A percentile compares a stretch with the other conserved stretches of the same genome.
These are phyloP conservation scores for Sceliomorpha sp. DNA, from an alignment of 2,888 invertebrate genomes.

Conservation along the genomic window DNA sequence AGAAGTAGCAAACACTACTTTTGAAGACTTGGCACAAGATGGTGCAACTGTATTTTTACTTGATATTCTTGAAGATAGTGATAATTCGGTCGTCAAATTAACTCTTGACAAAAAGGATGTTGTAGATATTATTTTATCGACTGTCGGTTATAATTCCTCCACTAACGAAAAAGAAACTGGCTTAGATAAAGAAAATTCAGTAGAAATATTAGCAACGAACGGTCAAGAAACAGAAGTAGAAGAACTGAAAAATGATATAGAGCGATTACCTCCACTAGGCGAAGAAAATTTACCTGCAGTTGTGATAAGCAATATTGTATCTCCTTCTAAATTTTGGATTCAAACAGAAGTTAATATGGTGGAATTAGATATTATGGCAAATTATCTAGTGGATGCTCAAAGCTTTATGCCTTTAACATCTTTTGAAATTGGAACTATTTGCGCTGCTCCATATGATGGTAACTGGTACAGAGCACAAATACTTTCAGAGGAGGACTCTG, in stretches of 20 bases:
- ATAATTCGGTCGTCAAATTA: conserved; percentile 85
- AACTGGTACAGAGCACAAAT: conserved; percentile 87
- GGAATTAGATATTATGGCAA: conserved; percentile 84
- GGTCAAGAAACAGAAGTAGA: conserved; percentile 80
- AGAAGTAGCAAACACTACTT: conserved; percentile 73
- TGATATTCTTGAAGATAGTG: conserved; percentile 82
- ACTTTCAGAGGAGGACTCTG: conserved; percentile 82
- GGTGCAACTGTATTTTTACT: conserved; percentile 82
- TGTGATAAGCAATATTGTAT: conserved; percentile 64
- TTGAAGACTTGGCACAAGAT: conserved; percentile 76
- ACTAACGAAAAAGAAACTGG: conserved; percentile 80
- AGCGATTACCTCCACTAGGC: conserved; percentile 71
- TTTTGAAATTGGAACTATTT: conserved; percentile 82
- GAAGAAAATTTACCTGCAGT: conserved; percentile 68
- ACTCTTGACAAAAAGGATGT: conserved; percentile 84
- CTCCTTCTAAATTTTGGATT: conserved; percentile 73
- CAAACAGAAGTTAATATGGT: conserved; percentile 78
- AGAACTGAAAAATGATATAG: conserved; percentile 81
- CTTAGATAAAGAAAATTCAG: too few relatives aligned
- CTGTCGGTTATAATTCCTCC: too few relatives aligned
- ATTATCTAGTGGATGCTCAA: conserved; percentile 82
- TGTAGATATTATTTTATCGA: conserved; percentile 83
- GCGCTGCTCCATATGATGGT: conserved; percentile 85
- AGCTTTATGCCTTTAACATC: conserved; percentile 81
- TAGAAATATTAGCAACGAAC: too few relatives aligned